These are phyloP conservation scores for Sinocyclocheilus grahami DNA, from an alignment of 2,113 vertebrate genomes.

Conservation along the genomic window DNA sequence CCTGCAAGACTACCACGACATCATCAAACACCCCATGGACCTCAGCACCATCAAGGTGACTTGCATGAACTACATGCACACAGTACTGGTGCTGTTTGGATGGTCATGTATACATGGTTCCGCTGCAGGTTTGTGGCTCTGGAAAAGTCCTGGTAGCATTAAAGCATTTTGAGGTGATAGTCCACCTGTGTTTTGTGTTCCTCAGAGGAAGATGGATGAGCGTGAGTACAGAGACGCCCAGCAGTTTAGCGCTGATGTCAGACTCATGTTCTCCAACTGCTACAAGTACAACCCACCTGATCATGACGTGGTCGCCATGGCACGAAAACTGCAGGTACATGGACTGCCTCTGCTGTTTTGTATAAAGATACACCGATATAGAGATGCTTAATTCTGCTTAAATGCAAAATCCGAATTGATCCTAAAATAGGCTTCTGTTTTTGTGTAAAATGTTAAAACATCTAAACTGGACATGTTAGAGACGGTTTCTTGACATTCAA, in stretches of 20 bases:
- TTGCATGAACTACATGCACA: background rate
- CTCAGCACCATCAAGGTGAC: slow-evolving; percentile 88
- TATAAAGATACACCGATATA: background rate
- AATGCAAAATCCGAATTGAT: background rate
- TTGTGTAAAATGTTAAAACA: background rate
- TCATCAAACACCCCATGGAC: slow-evolving; percentile 97
- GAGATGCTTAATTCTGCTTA: background rate
- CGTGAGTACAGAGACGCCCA: slow-evolving; percentile 89
- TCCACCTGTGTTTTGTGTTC: background rate
- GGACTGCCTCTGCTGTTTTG: background rate
- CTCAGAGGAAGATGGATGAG: slow-evolving; percentile 92
- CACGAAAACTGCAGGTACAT: slow-evolving; percentile 88
- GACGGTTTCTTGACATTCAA: background rate
- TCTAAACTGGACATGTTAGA: background rate
- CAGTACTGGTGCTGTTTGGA: background rate
- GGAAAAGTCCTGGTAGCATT: background rate
- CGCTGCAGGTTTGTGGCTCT: background rate
- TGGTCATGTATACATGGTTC: background rate
- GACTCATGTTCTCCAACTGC: slow-evolving; percentile 97
- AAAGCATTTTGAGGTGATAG: background rate
- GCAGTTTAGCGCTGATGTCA: slow-evolving; percentile 87
- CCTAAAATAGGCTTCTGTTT: background rate
- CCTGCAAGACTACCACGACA: slow-evolving; percentile 93
- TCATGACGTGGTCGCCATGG: slow-evolving; percentile 93
- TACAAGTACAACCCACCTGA: slow-evolving; percentile 97